These are phyloP conservation scores for Lasioglossum figueresi DNA, from an alignment of 2,888 invertebrate genomes.

Conservation along the genomic window DNA sequence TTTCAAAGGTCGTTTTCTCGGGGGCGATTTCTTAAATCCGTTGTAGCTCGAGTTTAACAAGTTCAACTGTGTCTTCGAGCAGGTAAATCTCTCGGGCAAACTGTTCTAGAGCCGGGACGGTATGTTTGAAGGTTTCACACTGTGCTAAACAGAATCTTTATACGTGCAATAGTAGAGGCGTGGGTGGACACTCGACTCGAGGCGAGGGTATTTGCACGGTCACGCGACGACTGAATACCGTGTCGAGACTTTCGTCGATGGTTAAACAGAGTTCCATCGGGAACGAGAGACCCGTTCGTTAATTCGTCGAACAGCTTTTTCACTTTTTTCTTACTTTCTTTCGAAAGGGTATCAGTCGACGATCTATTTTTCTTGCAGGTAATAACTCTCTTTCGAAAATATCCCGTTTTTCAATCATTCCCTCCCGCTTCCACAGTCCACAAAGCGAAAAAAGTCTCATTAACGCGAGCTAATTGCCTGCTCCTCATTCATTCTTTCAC, in stretches of 20 bases:
- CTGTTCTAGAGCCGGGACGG: not conserved
- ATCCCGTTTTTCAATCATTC: not conserved
- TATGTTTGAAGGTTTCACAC: conserved; percentile 24
- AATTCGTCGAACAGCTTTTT: not conserved
- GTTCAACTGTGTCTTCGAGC: not conserved
- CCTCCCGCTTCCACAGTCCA: not conserved
- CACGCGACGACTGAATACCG: conserved; percentile 1
- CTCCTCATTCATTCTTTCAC: not conserved
- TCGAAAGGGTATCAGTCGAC: not conserved
- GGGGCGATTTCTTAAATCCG: not conserved
- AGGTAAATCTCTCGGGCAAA: conserved; percentile 12
- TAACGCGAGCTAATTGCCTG: not conserved
- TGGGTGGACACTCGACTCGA: not conserved
- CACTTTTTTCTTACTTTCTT: not conserved
- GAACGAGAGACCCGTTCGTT: conserved; percentile 6
- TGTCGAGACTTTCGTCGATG: not conserved
- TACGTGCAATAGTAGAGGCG: conserved; percentile 17
- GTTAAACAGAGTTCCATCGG: not conserved
- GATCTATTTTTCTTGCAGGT: not conserved
- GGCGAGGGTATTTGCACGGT: conserved; percentile 24
- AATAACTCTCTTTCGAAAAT: conserved; percentile 1
- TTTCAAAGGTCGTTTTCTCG: not conserved
- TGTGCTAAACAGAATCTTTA: conserved; percentile 34
- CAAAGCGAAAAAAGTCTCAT: not conserved
- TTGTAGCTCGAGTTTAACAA: conserved; percentile 15